Conservation (phyloP, 2,113 vertebrate species). For the Hippocampus abdominalis region DNA sequence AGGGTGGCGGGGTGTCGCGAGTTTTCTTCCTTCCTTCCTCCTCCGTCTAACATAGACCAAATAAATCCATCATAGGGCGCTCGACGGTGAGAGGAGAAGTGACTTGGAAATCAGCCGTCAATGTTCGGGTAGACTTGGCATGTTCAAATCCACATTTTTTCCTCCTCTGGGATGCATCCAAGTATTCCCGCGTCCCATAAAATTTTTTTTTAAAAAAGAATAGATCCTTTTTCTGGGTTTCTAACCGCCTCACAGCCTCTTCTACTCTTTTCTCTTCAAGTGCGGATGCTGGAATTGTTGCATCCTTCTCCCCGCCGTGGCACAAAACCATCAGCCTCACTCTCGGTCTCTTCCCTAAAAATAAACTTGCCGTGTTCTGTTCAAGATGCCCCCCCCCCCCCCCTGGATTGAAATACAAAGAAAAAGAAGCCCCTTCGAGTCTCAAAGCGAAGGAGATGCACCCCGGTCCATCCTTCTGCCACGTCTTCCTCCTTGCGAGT, state of each 20-base stretch:
- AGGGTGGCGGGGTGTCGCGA: constrained; percentile 20
- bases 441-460: constrained; percentile 42
- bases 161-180: constrained; percentile 42
- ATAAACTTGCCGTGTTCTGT: background rate
- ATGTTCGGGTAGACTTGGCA: constrained; percentile 38
- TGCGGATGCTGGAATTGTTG: constrained; percentile 13
- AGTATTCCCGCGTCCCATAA: background rate
- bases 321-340: constrained; percentile 18
- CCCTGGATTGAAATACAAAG: background rate
- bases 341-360: background rate
- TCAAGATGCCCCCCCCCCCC: background rate
- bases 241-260: background rate
- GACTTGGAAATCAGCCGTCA: constrained; percentile 16
- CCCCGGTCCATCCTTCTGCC: constrained; percentile 18
- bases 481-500: background rate
- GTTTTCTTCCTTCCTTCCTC: constrained; percentile 52
- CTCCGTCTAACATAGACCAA: constrained; percentile 55
- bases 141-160: constrained; percentile 43
- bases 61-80: constrained; percentile 60
- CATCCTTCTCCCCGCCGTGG: constrained; percentile 12
- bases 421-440: constrained; percentile 29
- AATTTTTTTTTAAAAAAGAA: background rate
- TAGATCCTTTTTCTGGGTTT: constrained; percentile 3
- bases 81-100: constrained; percentile 12
- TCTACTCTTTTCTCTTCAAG: constrained; percentile 10